These are phyloP conservation scores for Phortica magna DNA, from an alignment of 2,888 invertebrate genomes.

Conservation along the genomic window DNA sequence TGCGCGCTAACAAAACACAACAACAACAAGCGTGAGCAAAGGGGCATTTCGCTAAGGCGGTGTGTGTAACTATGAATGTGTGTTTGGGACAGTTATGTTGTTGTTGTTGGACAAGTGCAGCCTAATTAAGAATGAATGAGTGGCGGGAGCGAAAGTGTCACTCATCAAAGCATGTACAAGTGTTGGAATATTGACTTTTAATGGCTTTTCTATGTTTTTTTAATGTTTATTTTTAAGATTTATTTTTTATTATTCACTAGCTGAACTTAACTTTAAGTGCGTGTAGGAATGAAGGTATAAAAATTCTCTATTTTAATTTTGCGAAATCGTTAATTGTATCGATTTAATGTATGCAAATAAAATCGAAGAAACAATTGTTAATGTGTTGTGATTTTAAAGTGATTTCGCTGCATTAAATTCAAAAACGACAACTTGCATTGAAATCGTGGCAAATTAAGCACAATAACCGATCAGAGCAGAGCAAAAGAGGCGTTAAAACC, in stretches of 20 bases:
- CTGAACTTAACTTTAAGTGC: background rate
- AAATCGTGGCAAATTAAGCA: conserved; percentile 16
- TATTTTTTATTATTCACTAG: background rate
- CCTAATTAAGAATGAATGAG: conserved; percentile 60
- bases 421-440: background rate
- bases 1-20: background rate
- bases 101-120: conserved; percentile 55
- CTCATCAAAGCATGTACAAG: background rate
- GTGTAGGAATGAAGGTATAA: too few species aligned
- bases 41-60: background rate
- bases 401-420: background rate
- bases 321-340: background rate
- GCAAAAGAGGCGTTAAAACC: background rate
- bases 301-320: too few species aligned
- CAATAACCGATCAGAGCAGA: background rate
- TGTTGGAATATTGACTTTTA: conserved; percentile 38
- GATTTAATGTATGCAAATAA: background rate
- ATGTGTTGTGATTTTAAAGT: conserved; percentile 1
- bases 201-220: conserved; percentile 65
- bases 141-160: conserved; percentile 11
- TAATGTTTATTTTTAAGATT: conserved; percentile 17
- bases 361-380: conserved; percentile 5
- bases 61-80: background rate
- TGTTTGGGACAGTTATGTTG: conserved; percentile 5
- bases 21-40: background rate